Evolutionary conservation across 2,888 invertebrate species (phyloP).

Genomic region (Ceratothoa steindachneri): DNA sequence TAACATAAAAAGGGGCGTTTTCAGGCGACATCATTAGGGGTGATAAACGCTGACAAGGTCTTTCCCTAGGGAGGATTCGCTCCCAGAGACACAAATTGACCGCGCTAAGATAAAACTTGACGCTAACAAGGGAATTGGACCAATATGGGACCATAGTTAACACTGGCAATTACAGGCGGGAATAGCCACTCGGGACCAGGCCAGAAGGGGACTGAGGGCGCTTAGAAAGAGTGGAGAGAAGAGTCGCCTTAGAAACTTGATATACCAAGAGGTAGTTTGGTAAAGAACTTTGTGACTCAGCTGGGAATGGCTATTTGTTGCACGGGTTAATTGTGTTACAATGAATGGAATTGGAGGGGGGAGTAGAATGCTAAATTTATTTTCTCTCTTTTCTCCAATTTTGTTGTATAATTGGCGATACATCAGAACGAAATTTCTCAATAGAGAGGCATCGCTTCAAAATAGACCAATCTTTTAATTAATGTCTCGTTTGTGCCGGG

Average conservation of each 20-base stretch:
- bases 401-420: no score
- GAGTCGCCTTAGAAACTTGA: not conserved
- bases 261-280: conserved; percentile 3
- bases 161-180: conserved; percentile 46
- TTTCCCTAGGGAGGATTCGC: conserved; percentile 39
- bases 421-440: no score
- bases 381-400: no score
- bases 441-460: no score
- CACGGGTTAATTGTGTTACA: not conserved
- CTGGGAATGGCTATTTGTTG: not conserved
- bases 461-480: no score
- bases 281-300: not conserved
- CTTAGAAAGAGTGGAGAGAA: conserved; percentile 2
- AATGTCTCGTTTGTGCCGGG: no score
- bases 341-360: not conserved
- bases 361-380: no score
- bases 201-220: not conserved
- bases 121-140: conserved; percentile 48
- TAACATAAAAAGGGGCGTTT: conserved; percentile 23
- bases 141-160: conserved; percentile 48
- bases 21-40: conserved; percentile 39
- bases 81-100: conserved; percentile 47
- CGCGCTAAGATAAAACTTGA: conserved; percentile 47
- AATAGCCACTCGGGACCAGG: conserved; percentile 32
- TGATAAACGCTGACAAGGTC: conserved; percentile 43